phyloP scores from a whole-genome alignment of 2,113 vertebrate species.

The Ageneiosus marmoratus region DNA sequence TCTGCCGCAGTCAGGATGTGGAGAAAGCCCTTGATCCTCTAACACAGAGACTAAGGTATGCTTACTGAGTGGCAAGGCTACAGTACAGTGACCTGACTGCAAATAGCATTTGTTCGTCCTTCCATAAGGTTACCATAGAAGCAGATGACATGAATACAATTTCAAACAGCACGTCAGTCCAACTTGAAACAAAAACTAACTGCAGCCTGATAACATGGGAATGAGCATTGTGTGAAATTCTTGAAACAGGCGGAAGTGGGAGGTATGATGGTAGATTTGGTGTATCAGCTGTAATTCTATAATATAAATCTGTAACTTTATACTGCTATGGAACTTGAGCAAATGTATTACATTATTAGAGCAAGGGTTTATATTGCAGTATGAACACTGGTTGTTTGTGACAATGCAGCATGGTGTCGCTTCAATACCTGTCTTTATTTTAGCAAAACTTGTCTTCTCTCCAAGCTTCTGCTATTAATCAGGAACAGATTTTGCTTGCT shows the following conservation, averaged over 20 bases:
- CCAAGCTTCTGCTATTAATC: background rate
- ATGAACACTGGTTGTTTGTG: background rate
- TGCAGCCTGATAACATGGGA: background rate
- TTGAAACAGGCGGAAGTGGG: background rate
- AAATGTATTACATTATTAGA: background rate
- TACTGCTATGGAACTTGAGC: background rate
- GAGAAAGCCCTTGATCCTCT: conserved; percentile 58
- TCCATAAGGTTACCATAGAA: conserved; percentile 8
- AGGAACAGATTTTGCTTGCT: background rate
- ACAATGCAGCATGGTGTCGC: background rate
- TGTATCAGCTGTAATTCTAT: background rate
- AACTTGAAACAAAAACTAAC: background rate
- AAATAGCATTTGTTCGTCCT: conserved; percentile 19
- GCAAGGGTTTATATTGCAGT: background rate
- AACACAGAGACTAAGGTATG: conserved; percentile 58
- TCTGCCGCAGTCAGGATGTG: conserved; percentile 58
- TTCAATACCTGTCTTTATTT: background rate
- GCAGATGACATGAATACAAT: background rate
- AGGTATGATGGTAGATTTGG: background rate
- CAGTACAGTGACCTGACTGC: conserved; percentile 28
- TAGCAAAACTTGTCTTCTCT: background rate
- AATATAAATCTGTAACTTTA: background rate
- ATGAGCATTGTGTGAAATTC: background rate
- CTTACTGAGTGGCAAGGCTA: background rate
- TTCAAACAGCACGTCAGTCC: background rate